Conservation (phyloP, 2,888 invertebrate genomes). For the Atethmia centrago region DNA sequence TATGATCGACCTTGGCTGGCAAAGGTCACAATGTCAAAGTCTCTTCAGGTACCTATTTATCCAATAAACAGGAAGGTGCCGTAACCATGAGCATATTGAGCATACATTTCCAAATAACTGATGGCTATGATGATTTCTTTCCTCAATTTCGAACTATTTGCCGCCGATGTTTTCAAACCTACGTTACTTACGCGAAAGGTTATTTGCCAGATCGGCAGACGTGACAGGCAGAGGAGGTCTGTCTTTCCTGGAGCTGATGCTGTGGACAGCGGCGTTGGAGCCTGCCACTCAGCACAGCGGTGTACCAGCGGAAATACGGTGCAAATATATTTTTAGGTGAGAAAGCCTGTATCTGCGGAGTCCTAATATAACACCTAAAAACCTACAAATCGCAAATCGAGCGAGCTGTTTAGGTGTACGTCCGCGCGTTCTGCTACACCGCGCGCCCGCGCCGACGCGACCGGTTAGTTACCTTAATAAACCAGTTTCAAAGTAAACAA, state of each 20-base stretch:
- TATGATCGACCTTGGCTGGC: constrained; percentile 90
- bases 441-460: too few species aligned
- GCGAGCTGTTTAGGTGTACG: too few species aligned
- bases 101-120: background rate
- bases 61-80: background rate
- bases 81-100: background rate
- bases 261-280: constrained; percentile 92
- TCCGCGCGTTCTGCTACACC: too few species aligned
- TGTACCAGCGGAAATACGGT: constrained; percentile 92
- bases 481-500: too few species aligned
- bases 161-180: background rate
- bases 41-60: constrained; percentile 85
- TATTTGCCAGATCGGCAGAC: constrained; percentile 89
- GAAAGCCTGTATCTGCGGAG: background rate
- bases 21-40: constrained; percentile 79
- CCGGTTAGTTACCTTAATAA: too few species aligned
- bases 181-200: background rate
- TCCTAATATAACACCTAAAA: too few species aligned
- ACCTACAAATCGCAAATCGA: too few species aligned
- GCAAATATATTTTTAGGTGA: constrained; percentile 92
- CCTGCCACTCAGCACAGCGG: constrained; percentile 92
- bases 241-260: constrained; percentile 90
- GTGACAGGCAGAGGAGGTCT: constrained; percentile 86
- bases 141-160: background rate
- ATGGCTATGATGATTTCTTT: background rate